Conservation (phyloP, 1,140 invertebrate genomes). For the Drosophila arawakana region DNA sequence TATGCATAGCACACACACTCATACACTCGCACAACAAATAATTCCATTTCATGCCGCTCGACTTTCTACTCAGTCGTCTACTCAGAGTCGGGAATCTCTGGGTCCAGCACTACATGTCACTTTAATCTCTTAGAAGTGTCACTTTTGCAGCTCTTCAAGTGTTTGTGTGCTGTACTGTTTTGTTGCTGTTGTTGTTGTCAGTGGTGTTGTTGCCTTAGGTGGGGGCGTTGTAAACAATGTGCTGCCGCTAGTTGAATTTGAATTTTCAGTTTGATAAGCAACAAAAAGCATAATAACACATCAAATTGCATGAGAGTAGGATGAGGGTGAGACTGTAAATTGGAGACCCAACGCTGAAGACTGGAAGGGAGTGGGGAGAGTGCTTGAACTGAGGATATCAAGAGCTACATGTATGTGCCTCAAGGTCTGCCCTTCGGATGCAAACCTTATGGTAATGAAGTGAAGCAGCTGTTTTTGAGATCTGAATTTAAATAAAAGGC, state of each 20-base stretch:
- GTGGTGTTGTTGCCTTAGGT: constrained; percentile 35
- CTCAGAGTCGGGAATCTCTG: constrained; percentile 9
- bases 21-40: constrained; percentile 48
- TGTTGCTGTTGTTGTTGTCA: constrained; percentile 40
- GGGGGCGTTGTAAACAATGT: constrained; percentile 74
- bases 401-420: constrained; percentile 30
- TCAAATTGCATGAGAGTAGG: constrained; percentile 64
- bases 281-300: constrained; percentile 81
- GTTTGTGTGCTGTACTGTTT: constrained; percentile 55
- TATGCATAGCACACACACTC: constrained; percentile 67
- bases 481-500: constrained; percentile 65
- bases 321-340: background rate
- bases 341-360: background rate
- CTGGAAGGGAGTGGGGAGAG: background rate
- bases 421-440: constrained; percentile 53
- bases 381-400: constrained; percentile 15
- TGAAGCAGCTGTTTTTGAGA: constrained; percentile 79
- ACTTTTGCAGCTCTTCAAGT: constrained; percentile 82
- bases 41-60: constrained; percentile 54
- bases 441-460: constrained; percentile 81
- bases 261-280: constrained; percentile 82
- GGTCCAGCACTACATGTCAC: constrained; percentile 75
- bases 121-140: constrained; percentile 81
- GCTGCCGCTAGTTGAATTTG: constrained; percentile 77
- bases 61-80: constrained; percentile 53